phyloP scores from a whole-genome alignment of 2,113 vertebrate genomes.

The Hystrix brachyura region DNA sequence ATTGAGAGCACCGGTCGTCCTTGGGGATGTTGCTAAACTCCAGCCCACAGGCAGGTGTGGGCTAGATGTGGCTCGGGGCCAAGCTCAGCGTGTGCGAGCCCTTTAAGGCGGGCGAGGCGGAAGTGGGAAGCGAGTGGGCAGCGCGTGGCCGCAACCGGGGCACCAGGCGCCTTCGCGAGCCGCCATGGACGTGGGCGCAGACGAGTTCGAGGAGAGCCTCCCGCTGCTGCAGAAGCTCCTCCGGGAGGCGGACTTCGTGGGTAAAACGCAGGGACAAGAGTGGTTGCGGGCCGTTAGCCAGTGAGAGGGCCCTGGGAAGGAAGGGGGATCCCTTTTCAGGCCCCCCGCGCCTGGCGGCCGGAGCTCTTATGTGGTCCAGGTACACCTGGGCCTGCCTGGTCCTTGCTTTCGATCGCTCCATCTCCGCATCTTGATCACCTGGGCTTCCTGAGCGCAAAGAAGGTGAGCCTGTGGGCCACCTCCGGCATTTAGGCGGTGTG shows the following conservation, averaged over 20 bases:
- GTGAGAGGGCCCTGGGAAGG: not conserved
- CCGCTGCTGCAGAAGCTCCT: constrained; percentile 77
- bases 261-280: constrained; percentile 66
- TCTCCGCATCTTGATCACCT: not conserved
- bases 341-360: not conserved
- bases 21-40: not conserved
- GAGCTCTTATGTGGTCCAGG: rapidly evolving
- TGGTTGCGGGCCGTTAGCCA: not conserved
- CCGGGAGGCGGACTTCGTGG: constrained; percentile 83
- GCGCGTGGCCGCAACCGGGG: not conserved
- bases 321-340: rapidly evolving
- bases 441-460: not conserved
- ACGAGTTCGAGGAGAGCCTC: constrained; percentile 74
- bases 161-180: not conserved
- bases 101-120: constrained; percentile 35
- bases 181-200: constrained; percentile 83
- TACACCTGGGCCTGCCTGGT: too few species aligned
- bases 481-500: not conserved
- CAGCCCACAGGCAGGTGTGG: not conserved
- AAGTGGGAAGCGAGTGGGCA: not conserved
- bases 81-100: not conserved
- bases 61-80: not conserved
- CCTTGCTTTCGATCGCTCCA: not conserved
- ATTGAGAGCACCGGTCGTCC: not conserved
- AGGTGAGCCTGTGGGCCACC: not conserved